Evolutionary conservation across 2,797 vertebrate genomes (phyloP).

Genomic region (Hydrolagus colliei): DNA sequence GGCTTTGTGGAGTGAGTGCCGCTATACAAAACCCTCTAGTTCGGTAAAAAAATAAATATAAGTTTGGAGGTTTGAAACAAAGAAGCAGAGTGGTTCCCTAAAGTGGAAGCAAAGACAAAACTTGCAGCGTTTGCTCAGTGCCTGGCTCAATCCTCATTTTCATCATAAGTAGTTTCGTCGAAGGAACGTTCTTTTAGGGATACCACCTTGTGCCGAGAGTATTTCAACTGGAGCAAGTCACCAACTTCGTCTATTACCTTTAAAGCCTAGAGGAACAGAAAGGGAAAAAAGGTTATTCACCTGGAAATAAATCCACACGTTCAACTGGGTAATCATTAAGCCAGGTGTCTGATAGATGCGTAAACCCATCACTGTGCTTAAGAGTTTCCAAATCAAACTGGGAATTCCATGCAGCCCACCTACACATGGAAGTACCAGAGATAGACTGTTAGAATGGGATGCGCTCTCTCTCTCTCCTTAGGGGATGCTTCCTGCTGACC

Average conservation of each 20-base stretch:
- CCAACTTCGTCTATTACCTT: conserved; percentile 83
- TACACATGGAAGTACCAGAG: too few relatives aligned
- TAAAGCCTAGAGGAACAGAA: conserved; percentile 63
- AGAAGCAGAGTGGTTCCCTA: background rate
- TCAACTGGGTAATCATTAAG: too few relatives aligned
- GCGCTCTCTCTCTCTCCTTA: too few relatives aligned
- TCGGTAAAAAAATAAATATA: conserved; percentile 7
- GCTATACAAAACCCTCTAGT: background rate
- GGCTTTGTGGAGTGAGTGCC: background rate
- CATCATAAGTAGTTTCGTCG: conserved; percentile 73
- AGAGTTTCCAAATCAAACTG: too few relatives aligned
- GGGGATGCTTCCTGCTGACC: too few relatives aligned
- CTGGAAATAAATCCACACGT: background rate
- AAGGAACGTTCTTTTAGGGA: conserved; percentile 66
- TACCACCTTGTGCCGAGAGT: conserved; percentile 71
- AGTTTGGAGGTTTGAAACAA: conserved; percentile 2
- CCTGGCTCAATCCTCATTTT: conserved; percentile 67
- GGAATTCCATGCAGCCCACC: too few relatives aligned
- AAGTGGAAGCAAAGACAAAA: conserved; percentile 8
- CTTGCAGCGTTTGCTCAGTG: background rate
- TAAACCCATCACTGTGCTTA: too few relatives aligned
- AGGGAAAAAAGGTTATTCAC: background rate
- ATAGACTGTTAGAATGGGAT: too few relatives aligned
- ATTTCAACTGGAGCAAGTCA: conserved; percentile 84
- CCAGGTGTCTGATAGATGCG: too few relatives aligned